phyloP scores from a whole-genome alignment of 2,113 vertebrate species.

The Laticauda laticaudata region DNA sequence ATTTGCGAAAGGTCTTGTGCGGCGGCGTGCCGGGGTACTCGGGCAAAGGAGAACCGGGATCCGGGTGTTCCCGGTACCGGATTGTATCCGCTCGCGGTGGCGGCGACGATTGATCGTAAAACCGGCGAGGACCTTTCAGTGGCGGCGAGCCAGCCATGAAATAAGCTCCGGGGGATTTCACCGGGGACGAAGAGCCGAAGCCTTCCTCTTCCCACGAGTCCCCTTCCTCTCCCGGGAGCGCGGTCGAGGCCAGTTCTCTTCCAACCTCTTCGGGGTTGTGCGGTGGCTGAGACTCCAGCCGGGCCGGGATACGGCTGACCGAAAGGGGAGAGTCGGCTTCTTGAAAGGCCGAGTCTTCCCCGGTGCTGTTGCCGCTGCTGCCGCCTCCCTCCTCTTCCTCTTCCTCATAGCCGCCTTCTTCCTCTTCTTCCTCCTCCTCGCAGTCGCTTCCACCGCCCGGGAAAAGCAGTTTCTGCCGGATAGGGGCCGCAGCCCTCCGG shows the following conservation, averaged over 20 bases:
- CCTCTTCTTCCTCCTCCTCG: conserved; percentile 81
- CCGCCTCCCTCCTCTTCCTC: conserved; percentile 84
- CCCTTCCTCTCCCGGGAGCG: conserved; percentile 75
- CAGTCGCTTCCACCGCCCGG: conserved; percentile 74
- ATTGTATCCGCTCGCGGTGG: conserved; percentile 18
- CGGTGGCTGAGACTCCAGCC: conserved; percentile 54
- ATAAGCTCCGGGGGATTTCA: conserved; percentile 73
- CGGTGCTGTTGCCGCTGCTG: conserved; percentile 83
- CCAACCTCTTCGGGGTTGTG: conserved; percentile 65
- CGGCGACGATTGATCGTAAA: conserved; percentile 27
- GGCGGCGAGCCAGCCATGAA: conserved; percentile 77
- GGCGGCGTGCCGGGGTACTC: conserved; percentile 91
- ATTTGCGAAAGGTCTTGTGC: conserved; percentile 92
- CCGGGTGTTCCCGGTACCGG: conserved; percentile 31
- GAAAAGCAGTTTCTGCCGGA: conserved; percentile 86
- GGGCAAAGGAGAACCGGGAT: conserved; percentile 77
- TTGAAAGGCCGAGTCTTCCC: conserved; percentile 90
- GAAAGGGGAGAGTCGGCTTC: conserved; percentile 87
- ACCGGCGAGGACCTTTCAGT: conserved; percentile 62
- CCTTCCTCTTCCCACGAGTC: conserved; percentile 86
- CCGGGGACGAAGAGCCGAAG: conserved; percentile 80
- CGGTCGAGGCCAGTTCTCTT: conserved; percentile 59
- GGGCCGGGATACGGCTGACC: conserved; percentile 58
- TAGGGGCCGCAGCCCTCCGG: conserved; percentile 58
- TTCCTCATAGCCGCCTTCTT: conserved; percentile 86